phyloP scores from a whole-genome alignment of 2,888 invertebrate genomes.

The Invenusta paracnida region DNA sequence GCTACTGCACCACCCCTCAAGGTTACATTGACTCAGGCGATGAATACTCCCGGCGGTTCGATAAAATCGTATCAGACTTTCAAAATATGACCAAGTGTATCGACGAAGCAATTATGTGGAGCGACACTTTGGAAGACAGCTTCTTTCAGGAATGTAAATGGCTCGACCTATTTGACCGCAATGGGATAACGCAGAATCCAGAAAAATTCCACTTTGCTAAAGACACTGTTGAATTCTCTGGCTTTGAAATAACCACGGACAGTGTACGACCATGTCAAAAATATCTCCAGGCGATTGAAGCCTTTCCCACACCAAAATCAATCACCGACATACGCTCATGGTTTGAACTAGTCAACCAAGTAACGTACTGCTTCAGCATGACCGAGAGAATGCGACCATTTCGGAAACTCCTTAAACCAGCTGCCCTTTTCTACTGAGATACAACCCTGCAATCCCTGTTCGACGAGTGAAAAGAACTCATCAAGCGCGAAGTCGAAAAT shows the following conservation, averaged over 20 bases:
- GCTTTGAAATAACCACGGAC: slow-evolving; percentile 42
- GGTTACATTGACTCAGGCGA: slow-evolving; percentile 24
- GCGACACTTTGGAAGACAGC: slow-evolving; percentile 43
- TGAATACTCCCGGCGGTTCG: no score
- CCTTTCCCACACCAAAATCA: slow-evolving; percentile 28
- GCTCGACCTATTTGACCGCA: slow-evolving; percentile 46
- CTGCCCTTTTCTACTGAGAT: slow-evolving; percentile 43
- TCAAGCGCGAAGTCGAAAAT: slow-evolving; percentile 35
- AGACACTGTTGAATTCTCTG: slow-evolving; percentile 45
- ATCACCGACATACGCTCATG: slow-evolving; percentile 14
- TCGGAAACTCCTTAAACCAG: slow-evolving; percentile 44
- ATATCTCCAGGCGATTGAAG: slow-evolving; percentile 46
- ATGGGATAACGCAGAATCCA: slow-evolving; percentile 46
- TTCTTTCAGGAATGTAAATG: slow-evolving; percentile 47
- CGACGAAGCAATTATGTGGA: slow-evolving; percentile 47
- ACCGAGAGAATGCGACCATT: slow-evolving; percentile 46
- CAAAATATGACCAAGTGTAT: slow-evolving; percentile 32
- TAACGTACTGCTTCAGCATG: slow-evolving; percentile 48
- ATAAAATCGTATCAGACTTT: background rate
- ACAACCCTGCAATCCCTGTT: slow-evolving; percentile 44
- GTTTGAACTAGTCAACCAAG: slow-evolving; percentile 49
- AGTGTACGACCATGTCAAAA: slow-evolving; percentile 46
- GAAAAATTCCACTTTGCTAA: slow-evolving; percentile 45
- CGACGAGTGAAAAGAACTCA: slow-evolving; percentile 44
- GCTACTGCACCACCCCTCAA: background rate